Evolutionary conservation across 2,113 vertebrate genomes (phyloP).

Genomic region (Carollia perspicillata): DNA sequence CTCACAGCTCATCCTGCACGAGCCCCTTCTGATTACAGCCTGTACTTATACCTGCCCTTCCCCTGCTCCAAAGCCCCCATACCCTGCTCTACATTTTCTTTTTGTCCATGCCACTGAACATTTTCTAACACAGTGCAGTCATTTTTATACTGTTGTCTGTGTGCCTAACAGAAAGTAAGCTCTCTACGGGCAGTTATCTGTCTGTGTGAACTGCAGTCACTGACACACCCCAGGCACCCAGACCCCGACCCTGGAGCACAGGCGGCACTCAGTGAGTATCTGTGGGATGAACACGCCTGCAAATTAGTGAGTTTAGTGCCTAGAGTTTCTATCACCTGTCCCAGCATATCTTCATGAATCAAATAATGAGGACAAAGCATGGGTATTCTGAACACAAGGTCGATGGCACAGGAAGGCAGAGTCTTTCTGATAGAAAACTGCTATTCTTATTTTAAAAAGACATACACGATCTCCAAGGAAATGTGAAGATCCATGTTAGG

Average conservation of each 20-base stretch:
- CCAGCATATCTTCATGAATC: neutral
- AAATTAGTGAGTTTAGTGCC: neutral
- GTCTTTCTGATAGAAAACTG: neutral
- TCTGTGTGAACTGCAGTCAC: neutral
- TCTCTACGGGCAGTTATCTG: neutral
- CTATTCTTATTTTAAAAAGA: neutral
- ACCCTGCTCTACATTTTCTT: neutral
- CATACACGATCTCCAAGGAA: neutral
- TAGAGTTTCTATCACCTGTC: neutral
- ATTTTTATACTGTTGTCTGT: neutral
- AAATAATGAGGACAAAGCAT: neutral
- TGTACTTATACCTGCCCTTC: neutral
- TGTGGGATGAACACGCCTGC: neutral
- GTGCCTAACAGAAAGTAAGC: neutral
- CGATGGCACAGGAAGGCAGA: neutral
- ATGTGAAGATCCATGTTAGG: neutral
- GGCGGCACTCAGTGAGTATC: neutral
- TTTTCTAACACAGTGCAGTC: neutral
- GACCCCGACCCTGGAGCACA: fast-evolving
- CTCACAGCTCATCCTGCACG: neutral
- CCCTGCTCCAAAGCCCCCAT: neutral
- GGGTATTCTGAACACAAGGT: neutral
- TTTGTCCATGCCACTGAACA: neutral
- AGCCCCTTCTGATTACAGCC: neutral
- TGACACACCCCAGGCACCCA: neutral